Percentiles rank a stretch among this genome's conserved stretches.
Conservation (phyloP, 2,797 vertebrate genomes). For the Chromis chromis region DNA sequence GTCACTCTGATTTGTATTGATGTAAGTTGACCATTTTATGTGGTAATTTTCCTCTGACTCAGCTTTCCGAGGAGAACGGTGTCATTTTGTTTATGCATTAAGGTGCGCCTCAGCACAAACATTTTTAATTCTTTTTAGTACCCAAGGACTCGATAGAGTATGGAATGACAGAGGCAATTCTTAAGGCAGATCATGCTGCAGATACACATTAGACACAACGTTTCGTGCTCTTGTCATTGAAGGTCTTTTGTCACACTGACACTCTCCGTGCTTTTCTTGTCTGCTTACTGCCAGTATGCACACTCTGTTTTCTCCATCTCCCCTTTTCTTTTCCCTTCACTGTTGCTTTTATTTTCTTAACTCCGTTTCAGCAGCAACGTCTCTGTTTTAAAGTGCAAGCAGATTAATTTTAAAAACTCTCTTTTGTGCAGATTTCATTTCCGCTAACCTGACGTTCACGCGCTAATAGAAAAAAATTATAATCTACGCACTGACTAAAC, state of each 20-base stretch:
- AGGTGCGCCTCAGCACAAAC: constrained; percentile 9
- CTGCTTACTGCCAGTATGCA: background rate
- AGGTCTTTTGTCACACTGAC: constrained; percentile 5
- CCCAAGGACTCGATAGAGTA: background rate
- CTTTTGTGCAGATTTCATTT: too few species aligned
- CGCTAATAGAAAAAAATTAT: too few species aligned
- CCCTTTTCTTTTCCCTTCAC: background rate
- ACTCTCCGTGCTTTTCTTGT: constrained; percentile 7
- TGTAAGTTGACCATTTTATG: constrained; percentile 21
- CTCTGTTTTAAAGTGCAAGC: background rate
- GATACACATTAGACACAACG: constrained; percentile 1
- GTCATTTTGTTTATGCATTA: constrained; percentile 48
- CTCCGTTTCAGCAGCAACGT: constrained; percentile 3
- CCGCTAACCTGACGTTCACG: too few species aligned
- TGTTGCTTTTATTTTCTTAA: background rate
- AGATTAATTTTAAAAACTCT: background rate
- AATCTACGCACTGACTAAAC: background rate
- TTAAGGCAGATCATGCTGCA: constrained; percentile 18
- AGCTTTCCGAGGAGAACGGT: background rate
- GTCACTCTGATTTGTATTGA: constrained; percentile 28
- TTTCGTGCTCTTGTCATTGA: background rate
- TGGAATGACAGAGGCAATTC: constrained; percentile 5
- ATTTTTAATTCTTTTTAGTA: constrained; percentile 8
- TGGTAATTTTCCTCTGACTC: constrained; percentile 43
- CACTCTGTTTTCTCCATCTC: background rate